Base-by-base conservation (phyloP, 2,113 vertebrate species). In the Chloroceryle aenea region DNA sequence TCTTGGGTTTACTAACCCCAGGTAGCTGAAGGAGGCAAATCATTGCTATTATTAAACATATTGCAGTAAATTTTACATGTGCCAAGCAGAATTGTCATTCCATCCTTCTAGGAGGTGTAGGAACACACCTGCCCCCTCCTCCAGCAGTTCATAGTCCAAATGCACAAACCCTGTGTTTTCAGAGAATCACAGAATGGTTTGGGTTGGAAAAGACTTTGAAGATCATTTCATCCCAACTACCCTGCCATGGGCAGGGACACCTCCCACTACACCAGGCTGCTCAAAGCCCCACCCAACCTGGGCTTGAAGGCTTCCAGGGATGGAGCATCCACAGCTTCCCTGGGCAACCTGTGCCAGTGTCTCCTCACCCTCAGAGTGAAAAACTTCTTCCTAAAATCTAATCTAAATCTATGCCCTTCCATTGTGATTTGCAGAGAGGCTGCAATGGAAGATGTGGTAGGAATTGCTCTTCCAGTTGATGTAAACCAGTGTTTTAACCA, bases 31-130 rank as follows among this genome's bases (percentile, higher is more conserved):
- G 25, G 71, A 81, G 45, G 34, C 29, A 8, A 56, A 79, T 25
- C 5, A 29, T 61, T 30, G 14, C 10, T 18, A 13, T 13, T 67
- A 10, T 20, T 74, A 34, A 25, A 38, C 0, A 0, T 13, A 7
- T 2, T 50, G 17, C 52, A 63, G 47, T 7, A 14, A 34, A 42
- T 91, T 86, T 78, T 25, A 23, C 29, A 3, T 0, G 2, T 21
- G 21, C 22, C 61, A 56, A 64, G 42, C 20, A 40, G 43, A 81
- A 64, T 4, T 67, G 10, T 38, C 40, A 3, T 38, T 29, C 66
- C 30, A 23, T 14, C 53, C 38, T 38, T 86, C 14, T 38, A 77
- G 47, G 30, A 75, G 34, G 10, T 36, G 34, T 38, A 26, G 34
- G 61, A 34, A 50, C 26, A 72, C 1, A 7, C 10, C 29, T 76